A percentile compares a stretch with the other conserved stretches of the same genome.
Evolutionary conservation across 1,140 invertebrate genomes (phyloP).

Genomic region (Chrysoperla carnea): DNA sequence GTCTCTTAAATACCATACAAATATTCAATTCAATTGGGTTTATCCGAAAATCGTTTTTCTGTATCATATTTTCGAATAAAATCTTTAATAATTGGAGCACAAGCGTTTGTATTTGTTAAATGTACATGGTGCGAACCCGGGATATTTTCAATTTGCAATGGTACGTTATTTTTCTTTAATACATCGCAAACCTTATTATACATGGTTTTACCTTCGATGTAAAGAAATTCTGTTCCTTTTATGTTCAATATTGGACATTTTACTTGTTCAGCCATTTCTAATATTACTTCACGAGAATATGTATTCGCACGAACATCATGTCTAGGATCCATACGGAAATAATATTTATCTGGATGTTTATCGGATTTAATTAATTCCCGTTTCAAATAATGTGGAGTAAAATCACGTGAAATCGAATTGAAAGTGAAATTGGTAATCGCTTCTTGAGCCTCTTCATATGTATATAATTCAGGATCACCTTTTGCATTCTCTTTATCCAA

Average conservation of each 20-base stretch:
- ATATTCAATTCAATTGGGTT: no score
- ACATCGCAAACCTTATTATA: slow-evolving; percentile 32
- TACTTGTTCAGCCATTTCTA: slow-evolving; percentile 29
- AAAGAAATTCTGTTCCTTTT: slow-evolving; percentile 32
- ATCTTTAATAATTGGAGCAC: slow-evolving; percentile 33
- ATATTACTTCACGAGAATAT: slow-evolving; percentile 26
- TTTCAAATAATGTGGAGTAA: slow-evolving; percentile 26
- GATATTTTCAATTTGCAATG: slow-evolving; percentile 40
- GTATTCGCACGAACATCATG: slow-evolving; percentile 28
- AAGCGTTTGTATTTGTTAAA: slow-evolving; percentile 41
- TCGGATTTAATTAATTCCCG: slow-evolving; percentile 32
- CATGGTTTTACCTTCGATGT: slow-evolving; percentile 30
- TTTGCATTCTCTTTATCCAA: slow-evolving; percentile 21
- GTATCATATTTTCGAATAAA: slow-evolving; percentile 34
- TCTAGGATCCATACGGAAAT: slow-evolving; percentile 37
- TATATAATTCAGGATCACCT: slow-evolving; percentile 35
- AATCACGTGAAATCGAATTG: slow-evolving; percentile 20
- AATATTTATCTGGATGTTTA: slow-evolving; percentile 35
- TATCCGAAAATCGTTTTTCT: no score
- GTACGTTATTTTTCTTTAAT: slow-evolving; percentile 29
- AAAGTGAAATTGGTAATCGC: slow-evolving; percentile 27
- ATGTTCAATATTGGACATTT: slow-evolving; percentile 36
- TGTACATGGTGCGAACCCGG: slow-evolving; percentile 61
- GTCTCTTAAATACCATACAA: no score
- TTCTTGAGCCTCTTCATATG: slow-evolving; percentile 33